Evolutionary conservation across 2,888 invertebrate genomes (phyloP).

Genomic region (Cepaea hortensis): DNA sequence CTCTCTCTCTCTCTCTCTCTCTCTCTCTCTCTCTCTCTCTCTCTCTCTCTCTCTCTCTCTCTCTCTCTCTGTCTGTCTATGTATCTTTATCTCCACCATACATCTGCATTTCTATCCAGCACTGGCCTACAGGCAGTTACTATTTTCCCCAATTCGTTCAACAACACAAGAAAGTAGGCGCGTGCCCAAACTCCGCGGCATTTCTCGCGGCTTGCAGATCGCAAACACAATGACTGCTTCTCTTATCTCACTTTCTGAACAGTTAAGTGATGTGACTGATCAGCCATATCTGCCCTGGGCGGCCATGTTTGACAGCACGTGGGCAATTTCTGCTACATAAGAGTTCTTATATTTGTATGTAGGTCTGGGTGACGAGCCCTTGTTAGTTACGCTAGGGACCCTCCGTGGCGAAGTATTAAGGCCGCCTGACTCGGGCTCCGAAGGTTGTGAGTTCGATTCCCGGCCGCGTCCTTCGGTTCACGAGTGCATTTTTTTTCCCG

Average conservation of each 20-base stretch:
- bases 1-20: background rate
- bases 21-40: too few relatives aligned
- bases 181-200: background rate
- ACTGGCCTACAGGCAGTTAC: background rate
- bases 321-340: too few relatives aligned
- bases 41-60: too few relatives aligned
- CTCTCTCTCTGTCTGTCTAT: background rate
- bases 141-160: background rate
- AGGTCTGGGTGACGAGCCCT: too few relatives aligned
- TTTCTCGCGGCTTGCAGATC: background rate
- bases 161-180: background rate
- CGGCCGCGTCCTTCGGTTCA: too few relatives aligned
- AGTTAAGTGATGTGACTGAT: background rate
- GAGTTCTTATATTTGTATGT: too few relatives aligned
- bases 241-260: slow-evolving; percentile 14
- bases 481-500: too few relatives aligned
- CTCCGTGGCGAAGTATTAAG: too few relatives aligned
- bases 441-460: too few relatives aligned
- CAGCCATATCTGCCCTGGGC: slow-evolving; percentile 2
- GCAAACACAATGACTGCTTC: background rate
- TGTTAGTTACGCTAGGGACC: too few relatives aligned
- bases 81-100: background rate
- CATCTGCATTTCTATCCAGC: too few relatives aligned
- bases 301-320: background rate
- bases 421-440: too few relatives aligned